Evolutionary conservation across 2,113 vertebrate species (phyloP).

Genomic region (Piprites chloris): DNA sequence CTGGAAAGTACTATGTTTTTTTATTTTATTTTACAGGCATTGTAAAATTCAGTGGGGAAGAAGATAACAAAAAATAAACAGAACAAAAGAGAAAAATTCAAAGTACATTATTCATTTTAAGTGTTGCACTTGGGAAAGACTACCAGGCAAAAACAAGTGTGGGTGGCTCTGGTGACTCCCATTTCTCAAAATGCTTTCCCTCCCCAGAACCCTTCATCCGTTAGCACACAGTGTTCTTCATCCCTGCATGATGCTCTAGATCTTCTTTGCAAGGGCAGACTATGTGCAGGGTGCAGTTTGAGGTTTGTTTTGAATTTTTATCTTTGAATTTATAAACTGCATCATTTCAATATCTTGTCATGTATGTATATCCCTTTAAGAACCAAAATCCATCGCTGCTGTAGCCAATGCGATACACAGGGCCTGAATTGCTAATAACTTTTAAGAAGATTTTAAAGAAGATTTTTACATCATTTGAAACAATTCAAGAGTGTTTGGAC

Average conservation of each 20-base stretch:
- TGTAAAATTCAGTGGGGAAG: background rate
- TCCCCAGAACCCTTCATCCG: background rate
- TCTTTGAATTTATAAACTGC: background rate
- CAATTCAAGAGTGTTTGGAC: background rate
- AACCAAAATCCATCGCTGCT: background rate
- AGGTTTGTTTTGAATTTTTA: background rate
- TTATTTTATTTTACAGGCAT: background rate
- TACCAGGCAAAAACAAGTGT: background rate
- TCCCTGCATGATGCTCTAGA: fast-evolving
- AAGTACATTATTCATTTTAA: background rate
- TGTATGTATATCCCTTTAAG: background rate
- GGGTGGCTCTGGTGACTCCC: background rate
- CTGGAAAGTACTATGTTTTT: background rate
- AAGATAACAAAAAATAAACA: background rate
- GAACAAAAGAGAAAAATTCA: background rate
- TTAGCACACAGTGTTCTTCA: background rate
- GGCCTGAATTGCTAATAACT: background rate
- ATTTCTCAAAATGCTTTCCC: background rate
- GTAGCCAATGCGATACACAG: background rate
- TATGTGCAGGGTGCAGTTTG: background rate
- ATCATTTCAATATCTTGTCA: background rate
- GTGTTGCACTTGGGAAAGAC: background rate
- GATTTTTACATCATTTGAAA: background rate
- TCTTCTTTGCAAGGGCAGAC: background rate
- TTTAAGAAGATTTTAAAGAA: background rate